Percentiles rank a stretch among this genome's conserved stretches.
phyloP scores from a whole-genome alignment of 2,888 invertebrate species.

The Gymnosoma rotundatum region DNA sequence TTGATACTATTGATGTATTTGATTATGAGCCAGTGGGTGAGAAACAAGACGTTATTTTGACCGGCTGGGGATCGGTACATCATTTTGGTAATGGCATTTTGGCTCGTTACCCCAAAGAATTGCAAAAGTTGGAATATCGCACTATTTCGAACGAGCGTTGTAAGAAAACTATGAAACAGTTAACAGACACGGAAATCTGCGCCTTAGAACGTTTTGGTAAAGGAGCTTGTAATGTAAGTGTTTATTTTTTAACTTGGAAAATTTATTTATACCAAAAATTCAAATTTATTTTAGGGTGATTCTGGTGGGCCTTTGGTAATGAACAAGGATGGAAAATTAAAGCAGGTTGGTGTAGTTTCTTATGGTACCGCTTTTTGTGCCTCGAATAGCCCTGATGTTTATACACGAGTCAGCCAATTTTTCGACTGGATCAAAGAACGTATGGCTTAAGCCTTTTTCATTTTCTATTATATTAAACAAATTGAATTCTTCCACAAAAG shows the following conservation, averaged over 20 bases:
- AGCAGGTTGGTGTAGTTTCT: slow-evolving; percentile 81
- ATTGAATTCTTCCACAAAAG: slow-evolving; percentile 32
- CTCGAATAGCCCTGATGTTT: slow-evolving; percentile 80
- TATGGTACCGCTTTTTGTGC: slow-evolving; percentile 81
- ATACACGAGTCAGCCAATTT: slow-evolving; percentile 81
- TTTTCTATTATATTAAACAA: not conserved
- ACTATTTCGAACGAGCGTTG: slow-evolving; percentile 79
- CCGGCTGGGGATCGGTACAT: slow-evolving; percentile 81
- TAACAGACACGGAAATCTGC: slow-evolving; percentile 81
- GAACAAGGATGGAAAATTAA: slow-evolving; percentile 75
- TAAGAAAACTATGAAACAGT: slow-evolving; percentile 75
- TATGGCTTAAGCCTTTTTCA: slow-evolving; percentile 57
- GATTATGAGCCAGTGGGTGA: slow-evolving; percentile 75
- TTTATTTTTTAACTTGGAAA: too few species aligned
- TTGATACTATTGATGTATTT: slow-evolving; percentile 81
- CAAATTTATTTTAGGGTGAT: slow-evolving; percentile 76
- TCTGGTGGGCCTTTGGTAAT: slow-evolving; percentile 82
- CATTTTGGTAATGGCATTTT: slow-evolving; percentile 79
- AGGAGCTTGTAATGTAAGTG: slow-evolving; percentile 81
- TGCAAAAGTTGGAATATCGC: slow-evolving; percentile 78
- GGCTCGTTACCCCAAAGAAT: slow-evolving; percentile 77
- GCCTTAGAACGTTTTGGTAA: slow-evolving; percentile 79
- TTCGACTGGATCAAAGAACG: slow-evolving; percentile 79
- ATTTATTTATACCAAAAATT: not conserved
- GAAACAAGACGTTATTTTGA: slow-evolving; percentile 76